Base-by-base conservation (phyloP, 2,888 invertebrate species). In the Mechanitis mazaeus region DNA sequence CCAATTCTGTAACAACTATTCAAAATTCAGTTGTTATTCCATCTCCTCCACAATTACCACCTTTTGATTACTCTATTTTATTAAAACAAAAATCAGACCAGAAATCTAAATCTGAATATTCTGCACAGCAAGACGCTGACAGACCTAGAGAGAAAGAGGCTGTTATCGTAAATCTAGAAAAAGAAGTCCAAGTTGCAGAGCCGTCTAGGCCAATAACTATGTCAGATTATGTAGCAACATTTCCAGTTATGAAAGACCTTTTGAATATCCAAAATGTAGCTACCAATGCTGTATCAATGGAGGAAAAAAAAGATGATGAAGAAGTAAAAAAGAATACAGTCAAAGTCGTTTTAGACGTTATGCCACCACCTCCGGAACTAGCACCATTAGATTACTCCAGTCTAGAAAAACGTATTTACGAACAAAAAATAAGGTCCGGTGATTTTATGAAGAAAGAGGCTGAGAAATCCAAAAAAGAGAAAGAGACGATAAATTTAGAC, bases 181-280 rank as follows among this genome's bases (percentile, higher is more conserved):
- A 38, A 38, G 2, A 4, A 38, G 7, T 38, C 38, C 4, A 38
- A 38, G 2, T 6, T 7, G 38, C 4, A 3, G 60, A 72, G 9
- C 64, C 72, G 3, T 69, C 71, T 3, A 58, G 70, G 33, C 66
- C 69, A 2, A 58, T 61, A 2, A 1, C 59, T 31, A 54, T 60
- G 3, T 55, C 56, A 20, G 65, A 66, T 57, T 33, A 64, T 28
- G 35, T 66, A 54, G 56, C 35, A n/a, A 31, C 54, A 46, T 31
- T 54, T 42, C 35, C 46, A 54, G 54, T 57, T 28, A 9, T 33
- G 28, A 33, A 35, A 56, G 28, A 56, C 33, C 53, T 42, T 31
- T 50, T 47, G 54, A 56, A 56, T 7, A 38, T 38, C 20, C 20
- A 20, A 38, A 38, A 38, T 2, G 38, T 7, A 38, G 38, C 38